These are phyloP conservation scores for Phodopus roborovskii DNA, from an alignment of 2,113 vertebrate species.

Conservation along the genomic window DNA sequence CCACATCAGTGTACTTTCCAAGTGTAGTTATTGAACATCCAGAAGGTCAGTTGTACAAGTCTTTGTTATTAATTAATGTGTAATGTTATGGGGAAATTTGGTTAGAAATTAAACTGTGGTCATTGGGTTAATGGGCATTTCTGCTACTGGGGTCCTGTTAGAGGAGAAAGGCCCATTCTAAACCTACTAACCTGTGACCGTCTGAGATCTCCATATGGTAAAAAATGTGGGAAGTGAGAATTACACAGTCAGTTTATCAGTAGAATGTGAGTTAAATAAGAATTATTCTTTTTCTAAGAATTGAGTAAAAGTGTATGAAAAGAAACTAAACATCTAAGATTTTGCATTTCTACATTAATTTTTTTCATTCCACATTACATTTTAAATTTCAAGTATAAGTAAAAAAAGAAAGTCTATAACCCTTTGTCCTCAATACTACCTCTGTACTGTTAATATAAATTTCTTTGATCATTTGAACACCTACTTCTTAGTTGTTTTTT, in stretches of 20 bases:
- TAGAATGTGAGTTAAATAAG: conserved; percentile 8
- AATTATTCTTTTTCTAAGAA: conserved; percentile 29
- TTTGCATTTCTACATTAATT: no score
- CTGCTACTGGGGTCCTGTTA: background rate
- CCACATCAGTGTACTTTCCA: background rate
- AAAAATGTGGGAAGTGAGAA: background rate
- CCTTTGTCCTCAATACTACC: background rate
- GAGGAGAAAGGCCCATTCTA: background rate
- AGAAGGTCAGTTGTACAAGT: background rate
- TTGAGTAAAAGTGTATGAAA: background rate
- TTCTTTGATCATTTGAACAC: background rate
- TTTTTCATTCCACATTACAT: background rate
- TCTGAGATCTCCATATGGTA: background rate
- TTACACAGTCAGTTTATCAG: background rate
- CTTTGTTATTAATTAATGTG: background rate
- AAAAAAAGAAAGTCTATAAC: background rate
- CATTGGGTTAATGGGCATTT: background rate
- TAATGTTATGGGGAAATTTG: background rate
- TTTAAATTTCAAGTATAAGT: conserved; percentile 40
- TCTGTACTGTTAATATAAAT: conserved; percentile 6
- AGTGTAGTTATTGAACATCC: background rate
- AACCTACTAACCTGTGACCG: background rate
- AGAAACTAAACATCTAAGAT: background rate
- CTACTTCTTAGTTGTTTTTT: background rate
- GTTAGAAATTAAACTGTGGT: background rate